Evolutionary conservation across 2,888 invertebrate genomes (phyloP), one percentile per base, ranked within the genome.

Genomic region (Heliconius cydno): DNA sequence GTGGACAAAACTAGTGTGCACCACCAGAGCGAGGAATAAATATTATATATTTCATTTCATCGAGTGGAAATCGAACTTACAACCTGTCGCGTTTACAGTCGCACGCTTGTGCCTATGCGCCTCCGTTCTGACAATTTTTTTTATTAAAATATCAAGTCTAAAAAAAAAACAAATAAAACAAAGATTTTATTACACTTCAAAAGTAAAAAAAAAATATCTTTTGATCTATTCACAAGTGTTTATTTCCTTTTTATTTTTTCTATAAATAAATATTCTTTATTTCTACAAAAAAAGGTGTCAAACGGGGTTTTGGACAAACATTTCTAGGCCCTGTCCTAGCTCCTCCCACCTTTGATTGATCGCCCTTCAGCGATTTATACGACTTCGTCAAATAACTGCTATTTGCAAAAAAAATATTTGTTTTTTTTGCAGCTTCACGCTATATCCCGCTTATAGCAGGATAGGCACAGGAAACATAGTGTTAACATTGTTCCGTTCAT

Each of bases 301-400:
- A 34, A 41, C 63, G 63, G 10, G 63, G 7, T 41, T 68, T 57
- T 52, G 60, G 22, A 73, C 73, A 73, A 73, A 34, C n/a, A 60
- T 60, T 73, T 34, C 72, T 28, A 72, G 65, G 83, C 84, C 89
- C 86, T 87, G 89, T 85, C 83, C 84, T 88, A 88, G 88, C 89
- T 80, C 63, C 83, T 82, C 66, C 82, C 83, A 87, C 87, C 87
- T 84, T 84, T 76, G 82, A 78, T 79, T 82, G 81, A 84, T 81
- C 83, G 85, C 75, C 67, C 67, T 76, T 76, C 73, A 67, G 63
- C 75, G 68, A 57, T 76, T 74, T 70, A 46, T 46, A 70, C 66
- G 66, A 74, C 74, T 75, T 66, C 60, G 76, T 71, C 30, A 63
- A 38, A 77, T 66, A 74, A 66, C 77, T 25, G 28, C 30, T 70